Evolutionary conservation across 2,888 invertebrate genomes (phyloP).

Genomic region (Tineola bisselliella): DNA sequence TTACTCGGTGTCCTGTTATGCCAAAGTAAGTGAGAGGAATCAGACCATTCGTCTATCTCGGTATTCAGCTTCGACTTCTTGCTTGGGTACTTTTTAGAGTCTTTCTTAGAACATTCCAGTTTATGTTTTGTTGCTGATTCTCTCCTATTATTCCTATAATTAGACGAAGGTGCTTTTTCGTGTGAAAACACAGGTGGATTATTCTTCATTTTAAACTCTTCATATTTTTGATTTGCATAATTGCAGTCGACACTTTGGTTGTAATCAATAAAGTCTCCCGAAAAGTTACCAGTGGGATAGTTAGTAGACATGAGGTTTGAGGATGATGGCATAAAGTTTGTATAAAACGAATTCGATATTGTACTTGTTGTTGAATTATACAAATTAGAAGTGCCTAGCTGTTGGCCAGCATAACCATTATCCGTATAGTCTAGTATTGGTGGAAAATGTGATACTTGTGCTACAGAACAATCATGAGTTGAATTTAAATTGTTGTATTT

Average conservation of each 20-base stretch:
- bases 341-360: constrained; percentile 57
- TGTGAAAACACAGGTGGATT: constrained; percentile 39
- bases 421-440: constrained; percentile 56
- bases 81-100: constrained; percentile 53
- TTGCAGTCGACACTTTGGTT: constrained; percentile 54
- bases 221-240: constrained; percentile 53
- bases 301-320: constrained; percentile 52
- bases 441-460: constrained; percentile 60
- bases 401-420: constrained; percentile 48
- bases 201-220: constrained; percentile 53
- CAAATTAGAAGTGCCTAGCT: constrained; percentile 52
- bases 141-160: constrained; percentile 45
- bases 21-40: constrained; percentile 45
- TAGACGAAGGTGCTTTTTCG: constrained; percentile 37
- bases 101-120: constrained; percentile 59
- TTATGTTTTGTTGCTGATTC: constrained; percentile 56
- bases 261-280: constrained; percentile 55
- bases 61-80: constrained; percentile 44
- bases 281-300: constrained; percentile 46
- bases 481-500: constrained; percentile 49
- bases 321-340: constrained; percentile 54
- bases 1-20: constrained; percentile 47
- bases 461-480: constrained; percentile 46
- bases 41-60: constrained; percentile 55
- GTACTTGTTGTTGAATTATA: constrained; percentile 58